Percentiles rank a stretch among this genome's conserved stretches.
Conservation (phyloP, 2,888 invertebrate species). For the Plebejus argus region DNA sequence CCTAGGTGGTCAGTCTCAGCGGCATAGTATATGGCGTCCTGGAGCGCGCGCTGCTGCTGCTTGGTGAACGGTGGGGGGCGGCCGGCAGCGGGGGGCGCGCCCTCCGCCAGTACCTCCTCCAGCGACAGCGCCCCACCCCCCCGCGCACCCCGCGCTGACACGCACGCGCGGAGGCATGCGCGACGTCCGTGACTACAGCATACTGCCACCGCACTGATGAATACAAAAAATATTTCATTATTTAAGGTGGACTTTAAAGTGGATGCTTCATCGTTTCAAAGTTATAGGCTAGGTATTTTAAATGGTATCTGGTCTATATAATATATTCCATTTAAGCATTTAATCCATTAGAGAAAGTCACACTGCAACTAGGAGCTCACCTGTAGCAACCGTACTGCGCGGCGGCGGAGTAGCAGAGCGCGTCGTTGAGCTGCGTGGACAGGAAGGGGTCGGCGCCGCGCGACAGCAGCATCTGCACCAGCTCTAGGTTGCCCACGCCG, state of each 20-base stretch:
- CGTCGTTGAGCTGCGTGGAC: constrained; percentile 90
- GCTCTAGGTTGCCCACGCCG: constrained; percentile 89
- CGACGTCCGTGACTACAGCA: constrained; percentile 94
- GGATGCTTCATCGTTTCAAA: too few species aligned
- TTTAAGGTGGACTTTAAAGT: too few species aligned
- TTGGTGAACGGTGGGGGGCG: constrained; percentile 83
- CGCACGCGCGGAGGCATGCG: constrained; percentile 86
- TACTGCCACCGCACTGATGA: constrained; percentile 89
- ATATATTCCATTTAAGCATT: too few species aligned
- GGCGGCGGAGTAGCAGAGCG: constrained; percentile 91
- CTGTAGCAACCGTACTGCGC: constrained; percentile 93
- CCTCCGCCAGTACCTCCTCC: constrained; percentile 95
- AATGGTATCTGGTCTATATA: too few species aligned
- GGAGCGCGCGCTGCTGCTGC: constrained; percentile 90
- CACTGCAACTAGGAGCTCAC: constrained; percentile 50
- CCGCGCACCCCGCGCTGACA: constrained; percentile 79
- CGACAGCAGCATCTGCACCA: constrained; percentile 88
- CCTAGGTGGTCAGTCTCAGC: constrained; percentile 94
- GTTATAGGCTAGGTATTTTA: too few species aligned
- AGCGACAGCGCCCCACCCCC: constrained; percentile 89
- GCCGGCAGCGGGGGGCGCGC: constrained; percentile 73
- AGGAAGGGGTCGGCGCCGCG: constrained; percentile 94
- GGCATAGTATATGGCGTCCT: constrained; percentile 97
- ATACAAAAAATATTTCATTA: too few species aligned
- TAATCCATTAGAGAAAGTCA: too few species aligned